These are phyloP conservation scores for Phainopepla nitens DNA, from an alignment of 2,113 vertebrate genomes.

Conservation along the genomic window DNA sequence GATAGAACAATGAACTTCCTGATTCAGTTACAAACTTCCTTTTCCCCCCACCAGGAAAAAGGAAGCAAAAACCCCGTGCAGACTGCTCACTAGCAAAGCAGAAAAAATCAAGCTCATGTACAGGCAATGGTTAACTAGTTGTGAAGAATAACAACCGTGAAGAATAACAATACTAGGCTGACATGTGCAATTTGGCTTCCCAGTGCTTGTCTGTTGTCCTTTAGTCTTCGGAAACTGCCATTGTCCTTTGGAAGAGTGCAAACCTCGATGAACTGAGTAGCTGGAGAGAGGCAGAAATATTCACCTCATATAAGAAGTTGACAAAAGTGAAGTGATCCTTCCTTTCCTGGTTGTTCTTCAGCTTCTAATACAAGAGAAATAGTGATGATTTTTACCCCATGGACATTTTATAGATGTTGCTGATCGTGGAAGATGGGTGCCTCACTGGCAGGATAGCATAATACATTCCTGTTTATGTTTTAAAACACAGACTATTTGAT, in stretches of 20 bases:
- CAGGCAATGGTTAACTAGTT: background rate
- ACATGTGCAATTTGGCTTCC: background rate
- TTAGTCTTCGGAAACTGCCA: background rate
- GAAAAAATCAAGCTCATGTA: background rate
- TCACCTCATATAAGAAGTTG: background rate
- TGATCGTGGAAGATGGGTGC: background rate
- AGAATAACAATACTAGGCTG: background rate
- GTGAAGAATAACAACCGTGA: background rate
- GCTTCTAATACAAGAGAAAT: background rate
- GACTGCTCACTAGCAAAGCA: background rate
- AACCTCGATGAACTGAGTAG: background rate
- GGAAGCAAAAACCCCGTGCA: fast-evolving
- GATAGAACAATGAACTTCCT: background rate
- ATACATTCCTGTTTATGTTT: background rate
- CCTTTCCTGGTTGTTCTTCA: background rate
- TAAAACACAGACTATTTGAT: background rate
- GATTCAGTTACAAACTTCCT: background rate
- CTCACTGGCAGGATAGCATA: background rate
- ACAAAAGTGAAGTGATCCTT: background rate
- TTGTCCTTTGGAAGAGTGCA: background rate
- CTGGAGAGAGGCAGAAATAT: background rate
- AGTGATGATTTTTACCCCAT: background rate
- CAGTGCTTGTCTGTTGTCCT: background rate
- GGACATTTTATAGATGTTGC: background rate
- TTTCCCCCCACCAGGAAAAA: background rate